phyloP scores from a whole-genome alignment of 2,113 vertebrate species.

The Gopherus evgoodei region DNA sequence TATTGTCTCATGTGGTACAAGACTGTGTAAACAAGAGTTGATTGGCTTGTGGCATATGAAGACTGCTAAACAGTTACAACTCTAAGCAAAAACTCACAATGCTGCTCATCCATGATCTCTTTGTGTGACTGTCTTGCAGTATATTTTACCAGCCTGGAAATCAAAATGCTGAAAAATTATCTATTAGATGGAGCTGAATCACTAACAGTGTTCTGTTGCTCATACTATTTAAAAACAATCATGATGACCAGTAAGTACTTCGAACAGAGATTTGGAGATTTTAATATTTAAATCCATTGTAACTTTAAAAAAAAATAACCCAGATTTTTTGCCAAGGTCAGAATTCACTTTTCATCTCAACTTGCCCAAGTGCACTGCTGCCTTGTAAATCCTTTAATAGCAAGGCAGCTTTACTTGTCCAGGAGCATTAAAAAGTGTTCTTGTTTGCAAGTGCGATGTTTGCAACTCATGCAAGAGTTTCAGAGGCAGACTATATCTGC shows the following conservation, averaged over 20 bases:
- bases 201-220: not conserved
- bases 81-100: rapidly evolving
- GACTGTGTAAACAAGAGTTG: not conserved
- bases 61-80: no score
- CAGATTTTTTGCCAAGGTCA: not conserved
- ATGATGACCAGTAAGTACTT: conserved; percentile 17
- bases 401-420: not conserved
- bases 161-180: not conserved
- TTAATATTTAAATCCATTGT: not conserved
- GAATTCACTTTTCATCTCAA: rapidly evolving
- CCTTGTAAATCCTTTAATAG: rapidly evolving
- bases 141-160: not conserved
- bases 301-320: not conserved
- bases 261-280: not conserved
- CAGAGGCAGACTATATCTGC: not conserved
- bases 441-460: no score
- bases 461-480: not conserved
- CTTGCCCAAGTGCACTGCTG: rapidly evolving
- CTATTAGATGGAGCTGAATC: rapidly evolving
- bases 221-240: conserved; percentile 4
- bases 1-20: not conserved
- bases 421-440: not conserved
- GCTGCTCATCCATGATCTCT: not conserved
- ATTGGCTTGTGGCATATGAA: not conserved
- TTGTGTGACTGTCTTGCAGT: not conserved